Conservation (phyloP, 1,140 invertebrate species). For the Archivesica marissinica region DNA sequence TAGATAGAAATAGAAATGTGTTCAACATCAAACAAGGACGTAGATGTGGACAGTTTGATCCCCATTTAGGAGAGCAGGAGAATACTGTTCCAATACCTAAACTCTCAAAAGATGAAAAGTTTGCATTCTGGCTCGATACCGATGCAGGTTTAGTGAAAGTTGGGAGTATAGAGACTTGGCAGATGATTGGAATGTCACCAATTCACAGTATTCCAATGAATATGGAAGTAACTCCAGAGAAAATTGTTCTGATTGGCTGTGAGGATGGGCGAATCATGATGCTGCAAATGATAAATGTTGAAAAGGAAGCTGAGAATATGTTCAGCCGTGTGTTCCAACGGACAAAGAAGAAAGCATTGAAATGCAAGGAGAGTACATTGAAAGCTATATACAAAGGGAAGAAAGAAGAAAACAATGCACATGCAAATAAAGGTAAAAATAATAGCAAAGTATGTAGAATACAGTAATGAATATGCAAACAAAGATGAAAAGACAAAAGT, state of each 20-base stretch:
- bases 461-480: background rate
- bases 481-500: background rate
- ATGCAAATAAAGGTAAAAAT: background rate
- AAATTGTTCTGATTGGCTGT: constrained; percentile 66
- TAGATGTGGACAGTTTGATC: constrained; percentile 65
- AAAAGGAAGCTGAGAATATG: background rate
- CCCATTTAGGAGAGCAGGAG: constrained; percentile 46
- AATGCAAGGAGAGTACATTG: constrained; percentile 4
- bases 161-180: constrained; percentile 42
- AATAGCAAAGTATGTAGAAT: background rate
- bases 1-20: constrained; percentile 62
- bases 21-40: constrained; percentile 55
- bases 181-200: constrained; percentile 61
- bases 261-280: constrained; percentile 73
- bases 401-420: background rate
- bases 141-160: constrained; percentile 59
- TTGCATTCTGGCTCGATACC: constrained; percentile 60
- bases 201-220: constrained; percentile 68
- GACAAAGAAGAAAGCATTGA: constrained; percentile 1
- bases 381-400: background rate
- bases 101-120: constrained; percentile 57
- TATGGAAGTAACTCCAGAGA: constrained; percentile 57
- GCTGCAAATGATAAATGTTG: constrained; percentile 58
- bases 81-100: constrained; percentile 55
- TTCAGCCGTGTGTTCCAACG: constrained; percentile 4